These are phyloP conservation scores for Gonocerus acuteangulatus DNA, from an alignment of 2,888 invertebrate species.

Conservation along the genomic window DNA sequence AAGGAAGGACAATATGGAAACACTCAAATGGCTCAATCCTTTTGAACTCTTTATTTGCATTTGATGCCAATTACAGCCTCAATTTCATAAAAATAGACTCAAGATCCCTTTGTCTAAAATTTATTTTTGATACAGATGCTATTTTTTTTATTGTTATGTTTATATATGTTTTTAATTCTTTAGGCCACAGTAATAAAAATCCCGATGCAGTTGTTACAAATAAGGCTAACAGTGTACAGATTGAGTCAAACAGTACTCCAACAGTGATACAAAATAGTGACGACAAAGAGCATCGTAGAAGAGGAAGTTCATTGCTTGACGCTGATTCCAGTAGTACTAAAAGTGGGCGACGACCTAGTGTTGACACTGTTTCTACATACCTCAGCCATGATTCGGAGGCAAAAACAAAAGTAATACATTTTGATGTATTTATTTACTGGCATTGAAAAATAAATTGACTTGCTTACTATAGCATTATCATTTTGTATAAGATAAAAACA, in stretches of 20 bases:
- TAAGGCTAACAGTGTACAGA: background rate
- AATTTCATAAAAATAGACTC: too few relatives aligned
- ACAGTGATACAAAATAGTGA: background rate
- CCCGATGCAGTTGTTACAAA: background rate
- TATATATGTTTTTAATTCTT: too few relatives aligned
- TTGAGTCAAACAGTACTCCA: background rate
- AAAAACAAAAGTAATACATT: conserved; percentile 23
- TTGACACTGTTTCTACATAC: conserved; percentile 83
- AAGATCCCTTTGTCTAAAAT: too few relatives aligned
- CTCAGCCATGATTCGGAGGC: conserved; percentile 61
- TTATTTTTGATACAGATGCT: too few relatives aligned
- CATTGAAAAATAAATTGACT: background rate
- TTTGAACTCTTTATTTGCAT: too few relatives aligned
- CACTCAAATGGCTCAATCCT: too few relatives aligned
- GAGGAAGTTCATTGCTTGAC: conserved; percentile 35
- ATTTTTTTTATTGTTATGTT: too few relatives aligned
- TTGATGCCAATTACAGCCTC: too few relatives aligned
- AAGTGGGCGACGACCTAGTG: conserved; percentile 70
- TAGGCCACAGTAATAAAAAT: conserved; percentile 30
- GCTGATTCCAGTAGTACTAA: conserved; percentile 65
- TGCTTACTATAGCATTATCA: background rate
- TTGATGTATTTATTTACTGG: background rate
- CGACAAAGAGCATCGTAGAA: background rate
- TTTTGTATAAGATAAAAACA: background rate
- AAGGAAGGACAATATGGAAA: too few relatives aligned